A percentile compares a stretch with the other conserved stretches of the same genome.
Evolutionary conservation across 37 sponge, comb jelly and placozoan genomes (phyloP).

Genomic region (Mnemiopsis leidyi): DNA sequence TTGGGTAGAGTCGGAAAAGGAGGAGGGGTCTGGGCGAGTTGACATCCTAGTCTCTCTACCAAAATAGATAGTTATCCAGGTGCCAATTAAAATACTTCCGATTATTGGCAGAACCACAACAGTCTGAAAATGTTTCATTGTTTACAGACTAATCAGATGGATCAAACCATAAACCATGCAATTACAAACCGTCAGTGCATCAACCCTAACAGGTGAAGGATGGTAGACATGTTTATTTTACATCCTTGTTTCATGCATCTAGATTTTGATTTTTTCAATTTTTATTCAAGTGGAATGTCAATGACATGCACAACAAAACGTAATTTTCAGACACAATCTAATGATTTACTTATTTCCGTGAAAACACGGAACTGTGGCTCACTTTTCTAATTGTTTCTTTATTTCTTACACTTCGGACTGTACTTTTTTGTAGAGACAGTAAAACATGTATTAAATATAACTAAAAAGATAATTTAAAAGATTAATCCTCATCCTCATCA

Average conservation of each 20-base stretch:
- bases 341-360: too few relatives aligned
- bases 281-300: too few relatives aligned
- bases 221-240: too few relatives aligned
- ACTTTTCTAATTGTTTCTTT: too few relatives aligned
- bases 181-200: neutral
- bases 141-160: neutral
- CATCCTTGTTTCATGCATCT: too few relatives aligned
- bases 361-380: too few relatives aligned
- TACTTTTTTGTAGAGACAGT: neutral
- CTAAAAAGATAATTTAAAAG: constrained; percentile 12
- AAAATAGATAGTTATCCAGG: neutral
- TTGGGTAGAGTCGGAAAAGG: neutral
- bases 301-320: too few relatives aligned
- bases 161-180: neutral
- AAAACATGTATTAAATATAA: constrained; percentile 17
- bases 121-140: neutral
- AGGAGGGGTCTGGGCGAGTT: constrained; percentile 4
- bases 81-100: neutral
- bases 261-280: too few relatives aligned
- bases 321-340: too few relatives aligned
- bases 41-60: neutral
- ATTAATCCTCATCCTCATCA: constrained; percentile 80
- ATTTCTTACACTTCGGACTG: too few relatives aligned
- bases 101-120: neutral
- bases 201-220: neutral